phyloP scores from a whole-genome alignment of 2,113 vertebrate species.

The Ptyas mucosa region DNA sequence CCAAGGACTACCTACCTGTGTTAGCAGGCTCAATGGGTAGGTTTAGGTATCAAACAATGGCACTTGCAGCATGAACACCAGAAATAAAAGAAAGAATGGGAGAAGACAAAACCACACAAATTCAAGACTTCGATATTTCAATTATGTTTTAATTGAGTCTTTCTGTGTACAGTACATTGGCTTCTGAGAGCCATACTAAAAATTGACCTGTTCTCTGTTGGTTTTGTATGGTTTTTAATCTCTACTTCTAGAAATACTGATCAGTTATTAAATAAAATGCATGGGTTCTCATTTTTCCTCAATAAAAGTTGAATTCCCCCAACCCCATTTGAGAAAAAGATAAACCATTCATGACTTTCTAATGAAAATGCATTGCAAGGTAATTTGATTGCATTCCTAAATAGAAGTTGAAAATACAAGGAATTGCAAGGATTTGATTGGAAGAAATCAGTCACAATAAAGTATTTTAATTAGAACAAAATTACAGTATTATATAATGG shows the following conservation, averaged over 20 bases:
- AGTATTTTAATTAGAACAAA: not conserved
- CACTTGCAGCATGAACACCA: not conserved
- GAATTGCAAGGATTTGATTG: not conserved
- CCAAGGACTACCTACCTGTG: not conserved
- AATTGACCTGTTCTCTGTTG: conserved; percentile 5
- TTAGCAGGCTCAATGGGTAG: not conserved
- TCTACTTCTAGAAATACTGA: conserved; percentile 51
- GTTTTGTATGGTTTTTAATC: conserved; percentile 27
- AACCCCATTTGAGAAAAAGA: conserved; percentile 37
- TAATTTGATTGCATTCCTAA: conserved; percentile 1
- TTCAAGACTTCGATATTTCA: conserved; percentile 10
- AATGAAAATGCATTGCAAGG: not conserved
- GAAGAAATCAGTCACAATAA: not conserved
- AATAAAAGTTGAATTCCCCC: conserved; percentile 22
- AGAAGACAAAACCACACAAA: not conserved
- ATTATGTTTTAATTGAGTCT: conserved; percentile 59
- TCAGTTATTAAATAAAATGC: conserved; percentile 30
- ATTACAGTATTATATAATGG: not conserved
- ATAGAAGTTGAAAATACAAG: not conserved
- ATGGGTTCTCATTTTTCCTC: conserved; percentile 31
- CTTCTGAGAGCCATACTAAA: conserved; percentile 39
- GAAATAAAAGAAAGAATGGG: not conserved
- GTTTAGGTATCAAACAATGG: too few relatives aligned
- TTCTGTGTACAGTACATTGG: conserved; percentile 45
- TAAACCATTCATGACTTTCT: conserved; percentile 20